phyloP scores from a whole-genome alignment of 2,797 vertebrate species.

The Argya squamiceps region DNA sequence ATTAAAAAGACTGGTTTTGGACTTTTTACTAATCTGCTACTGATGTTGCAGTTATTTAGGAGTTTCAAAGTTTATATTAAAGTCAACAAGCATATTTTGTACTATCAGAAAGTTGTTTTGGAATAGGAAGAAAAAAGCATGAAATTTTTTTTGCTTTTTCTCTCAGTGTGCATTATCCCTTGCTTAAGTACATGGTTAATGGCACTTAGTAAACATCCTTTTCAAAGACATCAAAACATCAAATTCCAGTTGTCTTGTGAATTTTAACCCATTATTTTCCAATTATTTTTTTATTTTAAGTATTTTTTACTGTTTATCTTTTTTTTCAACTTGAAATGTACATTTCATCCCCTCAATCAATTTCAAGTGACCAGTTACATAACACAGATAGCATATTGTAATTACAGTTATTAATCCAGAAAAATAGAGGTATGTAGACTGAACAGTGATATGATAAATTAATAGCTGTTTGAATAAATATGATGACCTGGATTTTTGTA shows the following conservation, averaged over 20 bases:
- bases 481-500: background rate
- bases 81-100: background rate
- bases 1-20: fast-evolving
- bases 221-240: too few relatives aligned
- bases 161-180: background rate
- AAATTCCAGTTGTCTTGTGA: background rate
- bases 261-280: background rate
- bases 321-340: background rate
- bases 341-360: background rate
- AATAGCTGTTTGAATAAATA: background rate
- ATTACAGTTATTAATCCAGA: background rate
- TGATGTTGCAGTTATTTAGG: background rate
- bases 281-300: background rate
- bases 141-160: background rate
- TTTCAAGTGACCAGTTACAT: background rate
- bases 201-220: background rate
- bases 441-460: background rate
- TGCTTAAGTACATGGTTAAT: background rate
- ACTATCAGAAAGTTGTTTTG: background rate
- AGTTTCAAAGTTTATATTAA: background rate
- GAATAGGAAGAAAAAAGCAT: background rate
- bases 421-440: background rate
- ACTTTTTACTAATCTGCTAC: background rate
- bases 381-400: background rate
- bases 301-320: background rate